Conservation (phyloP, 1,140 invertebrate genomes). For the Ceratina japonica region DNA sequence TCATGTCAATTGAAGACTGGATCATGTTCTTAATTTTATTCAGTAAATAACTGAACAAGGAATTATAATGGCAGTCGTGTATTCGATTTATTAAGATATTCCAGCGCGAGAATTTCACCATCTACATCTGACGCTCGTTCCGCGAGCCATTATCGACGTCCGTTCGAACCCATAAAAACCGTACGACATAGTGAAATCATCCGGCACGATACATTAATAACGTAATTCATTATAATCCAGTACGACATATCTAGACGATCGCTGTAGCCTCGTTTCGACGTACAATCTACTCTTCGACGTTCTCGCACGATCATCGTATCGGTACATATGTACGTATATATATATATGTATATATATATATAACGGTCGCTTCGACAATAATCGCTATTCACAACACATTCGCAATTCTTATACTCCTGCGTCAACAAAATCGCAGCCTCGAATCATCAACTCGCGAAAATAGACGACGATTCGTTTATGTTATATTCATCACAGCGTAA, state of each 20-base stretch:
- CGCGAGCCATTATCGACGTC: slow-evolving; percentile 7
- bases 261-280: slow-evolving; percentile 49
- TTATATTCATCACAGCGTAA: slow-evolving; percentile 60
- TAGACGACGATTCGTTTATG: slow-evolving; percentile 48
- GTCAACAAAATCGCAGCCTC: slow-evolving; percentile 63
- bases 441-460: slow-evolving; percentile 54
- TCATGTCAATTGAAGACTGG: too few species aligned
- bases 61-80: slow-evolving; percentile 60
- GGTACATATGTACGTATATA: too few species aligned
- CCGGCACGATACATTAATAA: slow-evolving; percentile 67
- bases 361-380: slow-evolving; percentile 28
- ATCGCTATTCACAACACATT: slow-evolving; percentile 56
- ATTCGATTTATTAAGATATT: slow-evolving; percentile 67
- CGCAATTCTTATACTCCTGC: slow-evolving; percentile 26
- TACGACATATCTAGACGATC: slow-evolving; percentile 59
- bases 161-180: slow-evolving; percentile 51
- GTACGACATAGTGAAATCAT: slow-evolving; percentile 54
- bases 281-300: slow-evolving; percentile 55
- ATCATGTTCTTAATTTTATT: too few species aligned
- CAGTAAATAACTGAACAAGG: slow-evolving; percentile 11
- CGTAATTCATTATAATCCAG: slow-evolving; percentile 59
- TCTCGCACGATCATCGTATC: slow-evolving; percentile 37
- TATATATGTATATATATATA: too few species aligned
- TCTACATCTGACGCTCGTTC: slow-evolving; percentile 47
- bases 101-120: slow-evolving; percentile 60